These are phyloP conservation scores for Ptychobarbus kaznakovi DNA, from an alignment of 2,797 vertebrate species.

Conservation along the genomic window DNA sequence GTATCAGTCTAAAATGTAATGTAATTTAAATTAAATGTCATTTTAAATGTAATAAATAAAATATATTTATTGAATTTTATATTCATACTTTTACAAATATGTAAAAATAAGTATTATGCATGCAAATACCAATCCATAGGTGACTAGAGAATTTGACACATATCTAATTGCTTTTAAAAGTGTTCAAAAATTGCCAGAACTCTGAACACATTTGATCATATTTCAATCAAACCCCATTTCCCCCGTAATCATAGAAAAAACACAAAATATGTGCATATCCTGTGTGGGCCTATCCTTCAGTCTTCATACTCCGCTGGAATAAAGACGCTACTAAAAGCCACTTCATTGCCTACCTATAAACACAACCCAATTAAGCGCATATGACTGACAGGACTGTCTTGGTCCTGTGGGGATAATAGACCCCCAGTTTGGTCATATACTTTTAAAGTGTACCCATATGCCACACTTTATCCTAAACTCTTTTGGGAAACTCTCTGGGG, in stretches of 20 bases:
- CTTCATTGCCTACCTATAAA: conserved; percentile 22
- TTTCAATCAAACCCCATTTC: not conserved
- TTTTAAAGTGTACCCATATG: conserved; percentile 47
- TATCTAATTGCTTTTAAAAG: not conserved
- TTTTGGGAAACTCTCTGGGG: conserved; percentile 39
- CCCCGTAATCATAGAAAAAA: not conserved
- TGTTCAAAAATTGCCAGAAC: not conserved
- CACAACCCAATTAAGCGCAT: conserved; percentile 24
- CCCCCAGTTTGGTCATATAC: conserved; percentile 44
- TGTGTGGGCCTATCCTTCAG: not conserved
- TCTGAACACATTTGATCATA: not conserved
- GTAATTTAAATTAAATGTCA: not conserved
- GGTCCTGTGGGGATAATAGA: conserved; percentile 37
- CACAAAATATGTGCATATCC: not conserved
- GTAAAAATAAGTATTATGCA: not conserved
- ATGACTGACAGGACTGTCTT: conserved; percentile 11
- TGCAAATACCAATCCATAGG: not conserved
- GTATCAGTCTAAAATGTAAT: not conserved
- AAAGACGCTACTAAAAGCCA: not conserved
- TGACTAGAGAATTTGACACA: not conserved
- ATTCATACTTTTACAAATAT: not conserved
- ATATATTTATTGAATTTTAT: no score
- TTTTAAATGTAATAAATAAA: not conserved
- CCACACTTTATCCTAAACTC: conserved; percentile 34
- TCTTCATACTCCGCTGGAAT: not conserved